A percentile compares a stretch with the other conserved stretches of the same genome.
Evolutionary conservation across 2,888 invertebrate species (phyloP).

Genomic region (Willowsia nigromaculata): DNA sequence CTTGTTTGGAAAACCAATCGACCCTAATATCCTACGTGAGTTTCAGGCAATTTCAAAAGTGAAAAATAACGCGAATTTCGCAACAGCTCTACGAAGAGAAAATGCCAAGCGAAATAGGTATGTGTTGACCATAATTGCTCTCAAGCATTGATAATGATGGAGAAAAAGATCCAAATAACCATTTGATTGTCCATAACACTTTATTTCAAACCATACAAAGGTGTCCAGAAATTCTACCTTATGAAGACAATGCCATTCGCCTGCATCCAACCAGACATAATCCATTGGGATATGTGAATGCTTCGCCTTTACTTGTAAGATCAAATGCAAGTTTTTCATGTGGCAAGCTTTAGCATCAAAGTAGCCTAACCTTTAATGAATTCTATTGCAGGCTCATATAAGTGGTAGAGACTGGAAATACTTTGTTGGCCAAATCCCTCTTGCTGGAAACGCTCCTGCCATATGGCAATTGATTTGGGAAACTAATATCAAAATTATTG

Average conservation of each 20-base stretch:
- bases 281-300: conserved; percentile 94
- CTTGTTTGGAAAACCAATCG: conserved; percentile 79
- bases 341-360: too few relatives aligned
- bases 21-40: conserved; percentile 84
- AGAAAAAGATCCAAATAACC: too few relatives aligned
- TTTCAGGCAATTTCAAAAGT: conserved; percentile 91
- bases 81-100: conserved; percentile 87
- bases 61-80: conserved; percentile 86
- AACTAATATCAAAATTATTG: conserved; percentile 90
- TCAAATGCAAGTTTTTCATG: not conserved
- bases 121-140: not conserved
- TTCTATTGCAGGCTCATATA: conserved; percentile 86
- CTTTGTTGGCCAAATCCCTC: conserved; percentile 88
- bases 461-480: conserved; percentile 97
- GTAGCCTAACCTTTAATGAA: not conserved
- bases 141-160: too few relatives aligned
- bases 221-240: conserved; percentile 90
- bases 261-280: conserved; percentile 91
- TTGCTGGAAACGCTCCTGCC: conserved; percentile 83
- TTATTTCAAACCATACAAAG: conserved; percentile 80
- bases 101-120: conserved; percentile 83
- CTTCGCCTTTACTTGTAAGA: conserved; percentile 91
- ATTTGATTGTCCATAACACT: not conserved
- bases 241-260: conserved; percentile 93
- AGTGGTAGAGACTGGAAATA: conserved; percentile 92